Conservation (phyloP, 2,113 vertebrate species). For the Leuciscus idus region DNA sequence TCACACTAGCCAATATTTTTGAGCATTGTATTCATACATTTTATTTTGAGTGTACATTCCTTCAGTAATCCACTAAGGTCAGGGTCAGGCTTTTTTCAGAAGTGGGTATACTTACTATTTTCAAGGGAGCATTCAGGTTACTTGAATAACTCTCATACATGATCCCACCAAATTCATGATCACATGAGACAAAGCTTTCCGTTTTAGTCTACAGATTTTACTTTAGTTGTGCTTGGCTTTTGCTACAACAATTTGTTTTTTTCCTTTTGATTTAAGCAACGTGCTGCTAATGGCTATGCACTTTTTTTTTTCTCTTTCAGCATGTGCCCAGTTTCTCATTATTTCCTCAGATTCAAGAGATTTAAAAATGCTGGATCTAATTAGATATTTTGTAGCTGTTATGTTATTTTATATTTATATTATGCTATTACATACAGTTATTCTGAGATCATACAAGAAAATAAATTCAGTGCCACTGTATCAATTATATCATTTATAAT, state of each 20-base stretch:
- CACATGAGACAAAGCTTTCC: constrained; percentile 24
- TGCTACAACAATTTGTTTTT: background rate
- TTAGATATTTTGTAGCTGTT: background rate
- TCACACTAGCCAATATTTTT: background rate
- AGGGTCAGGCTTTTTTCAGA: constrained; percentile 31
- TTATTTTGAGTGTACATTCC: constrained; percentile 5
- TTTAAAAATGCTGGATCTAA: background rate
- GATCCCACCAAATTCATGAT: constrained; percentile 51
- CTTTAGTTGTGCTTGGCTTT: background rate
- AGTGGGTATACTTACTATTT: constrained; percentile 53
- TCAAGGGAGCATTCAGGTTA: constrained; percentile 51
- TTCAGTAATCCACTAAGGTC: constrained; percentile 24
- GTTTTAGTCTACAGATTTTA: background rate
- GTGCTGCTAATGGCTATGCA: no score
- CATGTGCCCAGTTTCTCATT: background rate
- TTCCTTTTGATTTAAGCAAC: no score
- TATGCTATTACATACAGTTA: no score
- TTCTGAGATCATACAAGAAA: no score
- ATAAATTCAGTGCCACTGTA: no score
- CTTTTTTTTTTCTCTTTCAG: background rate
- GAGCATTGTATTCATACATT: background rate
- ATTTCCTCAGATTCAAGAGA: background rate
- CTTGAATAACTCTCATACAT: constrained; percentile 53
- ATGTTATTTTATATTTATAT: no score
- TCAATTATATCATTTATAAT: background rate